These are phyloP conservation scores for Tetrax tetrax DNA, from an alignment of 2,113 vertebrate genomes.

Conservation along the genomic window DNA sequence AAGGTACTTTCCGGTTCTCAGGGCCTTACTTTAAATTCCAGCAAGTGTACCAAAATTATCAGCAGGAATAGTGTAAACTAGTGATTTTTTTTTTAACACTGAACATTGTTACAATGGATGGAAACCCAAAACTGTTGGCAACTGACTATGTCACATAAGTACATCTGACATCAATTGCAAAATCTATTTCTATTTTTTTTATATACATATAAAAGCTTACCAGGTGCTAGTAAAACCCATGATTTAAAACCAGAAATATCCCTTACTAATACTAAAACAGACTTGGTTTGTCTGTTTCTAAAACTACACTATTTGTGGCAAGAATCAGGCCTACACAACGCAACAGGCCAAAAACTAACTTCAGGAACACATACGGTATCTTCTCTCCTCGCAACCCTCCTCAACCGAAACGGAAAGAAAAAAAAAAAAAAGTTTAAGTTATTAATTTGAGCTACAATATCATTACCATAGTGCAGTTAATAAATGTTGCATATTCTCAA, in stretches of 20 bases:
- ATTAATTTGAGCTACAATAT: constrained; percentile 69
- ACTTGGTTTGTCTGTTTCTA: constrained; percentile 82
- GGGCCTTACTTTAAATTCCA: constrained; percentile 80
- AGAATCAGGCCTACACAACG: constrained; percentile 73
- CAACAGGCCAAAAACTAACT: constrained; percentile 65
- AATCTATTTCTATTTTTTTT: constrained; percentile 31
- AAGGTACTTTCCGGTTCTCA: constrained; percentile 89
- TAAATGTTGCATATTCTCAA: constrained; percentile 76
- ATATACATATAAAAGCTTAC: background rate
- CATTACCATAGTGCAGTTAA: constrained; percentile 80
- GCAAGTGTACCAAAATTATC: constrained; percentile 43
- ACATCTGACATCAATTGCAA: constrained; percentile 30
- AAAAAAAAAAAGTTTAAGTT: constrained; percentile 70
- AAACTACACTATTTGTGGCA: constrained; percentile 82
- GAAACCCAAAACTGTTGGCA: constrained; percentile 11
- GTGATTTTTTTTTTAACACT: constrained; percentile 33
- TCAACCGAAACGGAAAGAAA: background rate
- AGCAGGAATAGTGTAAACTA: constrained; percentile 28
- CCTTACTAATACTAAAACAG: constrained; percentile 95
- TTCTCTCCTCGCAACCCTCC: constrained; percentile 22
- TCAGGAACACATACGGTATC: constrained; percentile 71
- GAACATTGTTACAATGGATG: background rate
- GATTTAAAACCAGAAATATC: constrained; percentile 87
- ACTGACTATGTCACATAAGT: background rate
- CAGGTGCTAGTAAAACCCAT: constrained; percentile 72